Base-by-base conservation (phyloP, 1,140 invertebrate species). In the Andricus grossulariae region DNA sequence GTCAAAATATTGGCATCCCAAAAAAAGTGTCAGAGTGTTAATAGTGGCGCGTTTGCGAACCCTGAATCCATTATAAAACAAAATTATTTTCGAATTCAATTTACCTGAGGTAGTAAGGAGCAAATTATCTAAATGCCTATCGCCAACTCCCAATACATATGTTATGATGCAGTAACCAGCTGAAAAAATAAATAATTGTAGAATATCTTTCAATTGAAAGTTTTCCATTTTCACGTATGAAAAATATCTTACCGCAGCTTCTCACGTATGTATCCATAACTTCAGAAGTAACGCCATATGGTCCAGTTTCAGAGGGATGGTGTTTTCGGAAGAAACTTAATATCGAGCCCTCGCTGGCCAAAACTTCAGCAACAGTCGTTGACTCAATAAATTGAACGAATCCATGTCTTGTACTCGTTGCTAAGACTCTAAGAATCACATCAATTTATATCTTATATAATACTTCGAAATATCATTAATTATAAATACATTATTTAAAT, bases 81-180 rank as follows among this genome's bases (percentile, higher is more conserved):
- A 32, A 32, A 32, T 32, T 5, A 32, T 32, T 32, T 32, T 5
- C 0, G 10, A 11, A 45, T 45, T 45, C 10, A 71, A 71, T 70
- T 74, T 88, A 89, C 90, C 98, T 80, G 93, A 94, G 60, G 94
- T 95, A 15, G 98, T 98, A 11, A 99, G 92, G 11, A 99, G 92
- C 25, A 99, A 91, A 93, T 99, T 99, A 90, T 99, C 99, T 73
- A 99, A 93, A 93, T 99, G 99, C 32, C 99, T 93, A 91, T 99
- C 99, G 6, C 99, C 99, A 18, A 99, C 98, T 12, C 98, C 99
- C 50, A 99, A 91, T 52, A 99, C 91, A 89, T 99, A 99, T 0
- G 98, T 99, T 50, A 99, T 99, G 15, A 99, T 97, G 91, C 98
- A 99, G 89, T 99, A 99, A 0, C 99, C 99, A 80, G 99, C 95